Evolutionary conservation across 1,140 invertebrate genomes (phyloP), one percentile per base, ranked within the genome.

Genomic region (Rhyzopertha dominica): DNA sequence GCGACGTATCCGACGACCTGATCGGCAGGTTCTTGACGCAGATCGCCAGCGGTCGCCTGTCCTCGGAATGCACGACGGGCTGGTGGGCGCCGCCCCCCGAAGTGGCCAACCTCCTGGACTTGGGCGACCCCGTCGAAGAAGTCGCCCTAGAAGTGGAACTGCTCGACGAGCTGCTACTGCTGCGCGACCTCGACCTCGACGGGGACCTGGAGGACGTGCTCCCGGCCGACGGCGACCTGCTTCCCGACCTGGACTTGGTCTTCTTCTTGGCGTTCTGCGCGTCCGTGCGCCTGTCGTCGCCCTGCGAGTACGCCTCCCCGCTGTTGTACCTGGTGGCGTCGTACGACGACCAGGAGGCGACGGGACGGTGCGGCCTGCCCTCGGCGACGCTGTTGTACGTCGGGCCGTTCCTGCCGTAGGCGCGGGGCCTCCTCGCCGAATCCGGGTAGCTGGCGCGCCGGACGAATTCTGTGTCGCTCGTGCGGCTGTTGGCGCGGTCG

Each of bases 21-120:
- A 84, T 77, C 41, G 92, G 92, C 51, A 96, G 72, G 68, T 95
- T 94, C 54, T 85, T 79, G 36, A 96, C 91, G 71, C 89, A 91
- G 60, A 97, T 95, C 28, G 90, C 91, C 45, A 93, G 69, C 23
- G 88, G 84, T 47, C 84, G 71, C 45, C 82, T 76, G 54, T 89
- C 85, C 59, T 84, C 82, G 48, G 77, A 69, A 55, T 77, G 73
- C 41, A 72, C 70, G 68, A 63, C 36, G 18, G 58, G 43, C 68
- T 66, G 49, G 68, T 68, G 46, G 30, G 38, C 49, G 67, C 62
- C 63, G 70, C 66, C 52, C n/a, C 36, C 67, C 60, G 41, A 67
- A 63, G 43, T 68, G 64, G 36, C 70, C 44, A 65, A 66, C 47
- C 68, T 71, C 30, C 64, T 39, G 7, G 53, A 63, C 36, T 57